phyloP scores from a whole-genome alignment of 2,888 invertebrate genomes.

The Antitype chi region DNA sequence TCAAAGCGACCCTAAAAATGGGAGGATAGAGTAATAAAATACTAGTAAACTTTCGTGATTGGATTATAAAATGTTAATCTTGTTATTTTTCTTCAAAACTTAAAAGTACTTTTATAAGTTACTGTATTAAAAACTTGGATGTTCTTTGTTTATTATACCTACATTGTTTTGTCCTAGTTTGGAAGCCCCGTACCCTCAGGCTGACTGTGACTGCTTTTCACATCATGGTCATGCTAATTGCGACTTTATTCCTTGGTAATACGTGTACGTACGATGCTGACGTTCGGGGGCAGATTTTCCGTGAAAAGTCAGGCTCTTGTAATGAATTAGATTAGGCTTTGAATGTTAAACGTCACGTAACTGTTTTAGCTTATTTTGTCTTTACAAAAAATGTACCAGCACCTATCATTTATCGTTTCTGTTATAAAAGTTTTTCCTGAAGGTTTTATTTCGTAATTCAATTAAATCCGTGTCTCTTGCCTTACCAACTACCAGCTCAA shows the following conservation, averaged over 20 bases:
- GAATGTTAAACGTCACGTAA: neutral
- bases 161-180: slow-evolving; percentile 23
- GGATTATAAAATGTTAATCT: slow-evolving; percentile 63
- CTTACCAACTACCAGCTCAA: neutral
- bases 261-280: neutral
- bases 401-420: neutral
- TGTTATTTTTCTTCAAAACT: slow-evolving; percentile 54
- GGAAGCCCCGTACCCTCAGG: neutral
- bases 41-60: slow-evolving; percentile 62
- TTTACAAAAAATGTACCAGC: neutral
- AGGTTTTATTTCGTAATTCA: neutral
- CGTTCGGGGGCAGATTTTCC: neutral
- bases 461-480: neutral
- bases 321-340: neutral
- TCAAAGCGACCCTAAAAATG: slow-evolving; percentile 68
- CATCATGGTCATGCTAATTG: neutral
- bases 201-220: neutral
- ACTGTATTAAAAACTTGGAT: slow-evolving; percentile 36
- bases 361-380: neutral
- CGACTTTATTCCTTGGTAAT: slow-evolving; percentile 10
- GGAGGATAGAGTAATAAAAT: slow-evolving; percentile 72
- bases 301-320: neutral
- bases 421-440: no score
- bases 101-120: slow-evolving; percentile 37
- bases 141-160: slow-evolving; percentile 10